Conservation (phyloP, 2,797 vertebrate genomes). For the Pseudochirops corinnae region DNA sequence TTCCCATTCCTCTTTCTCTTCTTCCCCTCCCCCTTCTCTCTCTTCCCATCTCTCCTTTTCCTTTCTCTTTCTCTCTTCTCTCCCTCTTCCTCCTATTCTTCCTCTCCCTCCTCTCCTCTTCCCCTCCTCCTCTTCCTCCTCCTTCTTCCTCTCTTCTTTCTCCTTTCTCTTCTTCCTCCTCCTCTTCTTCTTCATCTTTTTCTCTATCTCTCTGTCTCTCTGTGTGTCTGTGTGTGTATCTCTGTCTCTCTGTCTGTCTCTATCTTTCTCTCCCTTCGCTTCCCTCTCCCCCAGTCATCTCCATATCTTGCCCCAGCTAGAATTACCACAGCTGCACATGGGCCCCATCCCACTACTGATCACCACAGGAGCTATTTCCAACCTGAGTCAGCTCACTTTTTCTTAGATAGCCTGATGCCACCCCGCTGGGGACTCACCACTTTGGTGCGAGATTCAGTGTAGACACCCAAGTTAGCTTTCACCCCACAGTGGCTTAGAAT, state of each 20-base stretch:
- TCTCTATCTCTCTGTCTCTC: too few species aligned
- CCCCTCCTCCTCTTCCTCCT: accelerated
- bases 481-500: background rate
- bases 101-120: accelerated
- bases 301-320: background rate
- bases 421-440: background rate
- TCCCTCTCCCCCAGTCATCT: background rate
- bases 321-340: background rate
- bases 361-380: background rate
- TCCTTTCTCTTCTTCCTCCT: too few species aligned
- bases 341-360: background rate
- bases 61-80: accelerated
- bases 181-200: too few species aligned
- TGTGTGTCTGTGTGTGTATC: too few species aligned
- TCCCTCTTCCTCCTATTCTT: accelerated
- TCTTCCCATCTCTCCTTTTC: too few species aligned
- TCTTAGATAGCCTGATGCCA: too few species aligned
- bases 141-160: too few species aligned
- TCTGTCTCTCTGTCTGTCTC: too few species aligned
- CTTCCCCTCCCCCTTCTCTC: too few species aligned
- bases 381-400: too few species aligned
- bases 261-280: background rate
- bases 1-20: too few species aligned
- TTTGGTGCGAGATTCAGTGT: background rate
- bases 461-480: background rate